phyloP scores from a whole-genome alignment of 1,140 invertebrate species.

The Drepana arcuata region DNA sequence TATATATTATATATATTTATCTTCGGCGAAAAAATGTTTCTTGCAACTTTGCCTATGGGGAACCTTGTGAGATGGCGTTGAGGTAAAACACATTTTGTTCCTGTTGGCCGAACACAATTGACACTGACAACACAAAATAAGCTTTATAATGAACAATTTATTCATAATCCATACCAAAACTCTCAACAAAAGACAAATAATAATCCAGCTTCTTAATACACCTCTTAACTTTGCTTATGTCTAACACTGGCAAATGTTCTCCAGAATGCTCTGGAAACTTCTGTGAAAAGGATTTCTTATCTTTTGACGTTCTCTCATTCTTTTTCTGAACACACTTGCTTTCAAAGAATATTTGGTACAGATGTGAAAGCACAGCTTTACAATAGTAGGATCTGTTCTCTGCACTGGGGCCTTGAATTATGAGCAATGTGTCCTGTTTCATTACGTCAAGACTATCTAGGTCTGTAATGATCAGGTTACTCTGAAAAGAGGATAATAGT shows the following conservation, averaged over 20 bases:
- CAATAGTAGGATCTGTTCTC: conserved; percentile 39
- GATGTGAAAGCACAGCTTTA: conserved; percentile 75
- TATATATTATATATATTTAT: no score
- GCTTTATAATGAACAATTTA: conserved; percentile 1
- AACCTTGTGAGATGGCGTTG: no score
- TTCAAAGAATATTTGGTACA: conserved; percentile 70
- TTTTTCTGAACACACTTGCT: conserved; percentile 41
- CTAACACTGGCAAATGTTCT: conserved; percentile 59
- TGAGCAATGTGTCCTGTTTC: conserved; percentile 42
- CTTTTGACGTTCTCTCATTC: conserved; percentile 19
- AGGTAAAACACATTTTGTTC: no score
- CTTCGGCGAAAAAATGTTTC: no score
- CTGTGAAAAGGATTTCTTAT: conserved; percentile 59
- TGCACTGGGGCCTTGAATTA: conserved; percentile 47
- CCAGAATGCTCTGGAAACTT: conserved; percentile 71
- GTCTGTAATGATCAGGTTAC: conserved; percentile 48
- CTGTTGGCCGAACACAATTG: no score
- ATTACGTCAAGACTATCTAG: conserved; percentile 46
- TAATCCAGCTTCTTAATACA: conserved; percentile 79
- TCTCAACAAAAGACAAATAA: conserved; percentile 77
- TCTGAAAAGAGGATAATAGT: conserved; percentile 49
- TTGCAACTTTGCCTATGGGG: no score
- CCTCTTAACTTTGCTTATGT: conserved; percentile 72
- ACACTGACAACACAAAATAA: no score
- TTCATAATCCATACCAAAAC: conserved; percentile 32